Conservation (phyloP, 2,113 vertebrate genomes). For the Okapia johnstoni region DNA sequence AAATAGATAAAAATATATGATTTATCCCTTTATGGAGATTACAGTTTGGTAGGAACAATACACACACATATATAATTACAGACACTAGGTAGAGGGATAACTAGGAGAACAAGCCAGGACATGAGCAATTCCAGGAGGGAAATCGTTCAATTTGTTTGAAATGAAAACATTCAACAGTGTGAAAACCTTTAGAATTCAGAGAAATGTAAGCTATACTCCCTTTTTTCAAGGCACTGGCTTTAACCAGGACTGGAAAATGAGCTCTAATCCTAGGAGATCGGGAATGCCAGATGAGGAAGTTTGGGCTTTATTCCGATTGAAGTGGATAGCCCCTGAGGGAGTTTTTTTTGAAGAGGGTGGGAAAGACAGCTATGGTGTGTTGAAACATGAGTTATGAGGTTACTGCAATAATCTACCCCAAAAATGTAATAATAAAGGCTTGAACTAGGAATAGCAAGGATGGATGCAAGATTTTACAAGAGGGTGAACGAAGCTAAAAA, state of each 20-base stretch:
- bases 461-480: background rate
- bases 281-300: background rate
- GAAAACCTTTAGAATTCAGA: conserved; percentile 7
- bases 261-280: background rate
- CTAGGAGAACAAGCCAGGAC: background rate
- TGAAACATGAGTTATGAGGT: conserved; percentile 17
- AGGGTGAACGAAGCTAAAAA: background rate
- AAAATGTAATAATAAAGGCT: background rate
- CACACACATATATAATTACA: background rate
- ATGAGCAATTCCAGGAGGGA: background rate
- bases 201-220: background rate
- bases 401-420: background rate
- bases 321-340: background rate
- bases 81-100: background rate
- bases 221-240: background rate
- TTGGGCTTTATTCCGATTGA: background rate
- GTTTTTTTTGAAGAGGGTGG: background rate
- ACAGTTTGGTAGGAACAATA: background rate
- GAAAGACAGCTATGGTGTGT: background rate
- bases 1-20: conserved; percentile 27
- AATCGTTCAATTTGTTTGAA: background rate
- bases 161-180: conserved; percentile 6
- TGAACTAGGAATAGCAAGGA: conserved; percentile 25
- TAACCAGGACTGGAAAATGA: background rate
- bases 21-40: background rate